phyloP scores from a whole-genome alignment of 30 jellyfish, hydroid and myxozoan genomes.

The Cassiopea xamachana region DNA sequence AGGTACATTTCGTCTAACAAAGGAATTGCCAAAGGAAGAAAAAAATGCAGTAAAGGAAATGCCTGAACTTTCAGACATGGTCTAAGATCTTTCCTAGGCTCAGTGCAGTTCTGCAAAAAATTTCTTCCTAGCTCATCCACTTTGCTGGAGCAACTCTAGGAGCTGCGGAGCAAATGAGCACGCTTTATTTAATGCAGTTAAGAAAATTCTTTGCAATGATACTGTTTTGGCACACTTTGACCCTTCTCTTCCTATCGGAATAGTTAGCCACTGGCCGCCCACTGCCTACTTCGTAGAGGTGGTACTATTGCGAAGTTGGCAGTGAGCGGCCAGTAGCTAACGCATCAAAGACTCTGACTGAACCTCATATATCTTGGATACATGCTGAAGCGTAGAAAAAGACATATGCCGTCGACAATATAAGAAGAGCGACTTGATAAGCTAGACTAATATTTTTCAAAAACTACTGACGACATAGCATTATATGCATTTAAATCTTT shows the following conservation, averaged over 20 bases:
- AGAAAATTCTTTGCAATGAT: conserved; percentile 23
- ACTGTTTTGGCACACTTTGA: conserved; percentile 65
- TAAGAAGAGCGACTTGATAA: no score
- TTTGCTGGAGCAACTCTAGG: conserved; percentile 20
- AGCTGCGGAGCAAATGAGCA: conserved; percentile 33
- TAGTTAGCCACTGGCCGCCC: conserved; percentile 41
- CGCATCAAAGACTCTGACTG: conserved; percentile 43
- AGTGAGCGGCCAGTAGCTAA: conserved; percentile 59
- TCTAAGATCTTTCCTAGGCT: conserved; percentile 18
- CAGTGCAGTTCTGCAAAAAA: conserved; percentile 19
- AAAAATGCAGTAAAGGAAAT: conserved; percentile 10
- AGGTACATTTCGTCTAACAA: neutral
- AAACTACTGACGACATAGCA: no score
- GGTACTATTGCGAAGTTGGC: conserved; percentile 32
- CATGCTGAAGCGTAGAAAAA: no score
- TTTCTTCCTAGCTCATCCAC: conserved; percentile 20
- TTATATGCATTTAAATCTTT: no score
- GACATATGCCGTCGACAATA: no score
- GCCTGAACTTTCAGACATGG: conserved; percentile 26
- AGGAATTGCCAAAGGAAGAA: conserved; percentile 23
- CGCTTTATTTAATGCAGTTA: conserved; percentile 24
- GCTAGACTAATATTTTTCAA: no score
- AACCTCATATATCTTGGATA: neutral
- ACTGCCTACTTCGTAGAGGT: conserved; percentile 43
- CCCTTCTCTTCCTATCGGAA: conserved; percentile 44